Evolutionary conservation across 1,140 invertebrate species (phyloP).

Genomic region (Caenorhabditis tropicalis): DNA sequence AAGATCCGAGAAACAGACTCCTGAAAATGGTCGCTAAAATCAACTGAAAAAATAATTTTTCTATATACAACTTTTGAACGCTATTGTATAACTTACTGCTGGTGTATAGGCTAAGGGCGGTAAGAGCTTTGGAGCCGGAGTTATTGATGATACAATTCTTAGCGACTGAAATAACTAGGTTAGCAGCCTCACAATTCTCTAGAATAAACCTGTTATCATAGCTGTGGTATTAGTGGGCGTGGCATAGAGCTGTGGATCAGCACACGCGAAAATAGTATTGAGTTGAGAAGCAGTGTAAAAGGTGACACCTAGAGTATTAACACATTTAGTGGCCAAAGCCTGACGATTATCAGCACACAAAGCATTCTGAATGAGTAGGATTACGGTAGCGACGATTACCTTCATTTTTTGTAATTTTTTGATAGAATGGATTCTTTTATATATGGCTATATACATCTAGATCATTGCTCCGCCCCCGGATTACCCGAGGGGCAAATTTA

Average conservation of each 20-base stretch:
- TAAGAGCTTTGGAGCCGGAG: background rate
- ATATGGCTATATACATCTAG: background rate
- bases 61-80: no score
- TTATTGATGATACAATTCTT: constrained; percentile 28
- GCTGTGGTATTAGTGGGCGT: background rate
- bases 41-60: no score
- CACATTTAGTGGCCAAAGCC: background rate
- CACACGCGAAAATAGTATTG: background rate
- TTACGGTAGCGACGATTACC: background rate
- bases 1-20: no score
- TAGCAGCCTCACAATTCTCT: background rate
- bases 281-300: constrained; percentile 8
- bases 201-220: background rate
- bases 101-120: background rate
- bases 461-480: background rate
- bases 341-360: background rate
- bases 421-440: no score
- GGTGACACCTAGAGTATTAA: background rate
- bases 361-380: background rate
- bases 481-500: background rate
- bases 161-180: background rate
- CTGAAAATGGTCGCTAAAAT: no score
- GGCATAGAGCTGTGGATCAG: background rate
- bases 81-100: constrained; percentile 10
- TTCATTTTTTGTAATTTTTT: background rate